Evolutionary conservation across 2,888 invertebrate genomes (phyloP).

Genomic region (Unio delphinus): DNA sequence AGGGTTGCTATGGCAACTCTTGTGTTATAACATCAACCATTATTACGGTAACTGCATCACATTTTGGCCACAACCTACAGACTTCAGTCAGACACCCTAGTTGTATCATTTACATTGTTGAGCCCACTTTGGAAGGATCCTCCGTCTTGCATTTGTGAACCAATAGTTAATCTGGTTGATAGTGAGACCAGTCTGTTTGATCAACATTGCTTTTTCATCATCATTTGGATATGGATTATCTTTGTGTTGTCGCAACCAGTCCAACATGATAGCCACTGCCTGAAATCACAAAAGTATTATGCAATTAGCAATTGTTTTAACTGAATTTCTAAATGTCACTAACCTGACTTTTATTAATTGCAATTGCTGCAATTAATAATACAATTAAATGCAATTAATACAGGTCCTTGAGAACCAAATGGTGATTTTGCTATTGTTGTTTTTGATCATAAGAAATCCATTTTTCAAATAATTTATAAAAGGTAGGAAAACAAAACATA

Average conservation of each 20-base stretch:
- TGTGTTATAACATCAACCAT: too few species aligned
- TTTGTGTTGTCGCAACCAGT: constrained; percentile 70
- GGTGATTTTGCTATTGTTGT: too few species aligned
- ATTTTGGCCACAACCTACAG: too few species aligned
- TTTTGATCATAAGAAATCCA: too few species aligned
- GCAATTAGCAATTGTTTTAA: background rate
- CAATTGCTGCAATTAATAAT: too few species aligned
- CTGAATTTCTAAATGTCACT: background rate
- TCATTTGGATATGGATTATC: constrained; percentile 72
- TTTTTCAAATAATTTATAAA: too few species aligned
- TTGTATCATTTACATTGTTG: constrained; percentile 55
- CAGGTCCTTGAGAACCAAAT: too few species aligned
- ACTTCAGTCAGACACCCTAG: background rate
- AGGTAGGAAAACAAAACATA: too few species aligned
- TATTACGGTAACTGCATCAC: too few species aligned
- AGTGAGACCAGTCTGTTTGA: constrained; percentile 69
- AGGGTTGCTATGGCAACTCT: too few species aligned
- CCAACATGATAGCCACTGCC: constrained; percentile 71
- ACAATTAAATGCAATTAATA: too few species aligned
- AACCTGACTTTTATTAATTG: too few species aligned
- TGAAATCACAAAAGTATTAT: constrained; percentile 30
- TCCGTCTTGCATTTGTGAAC: constrained; percentile 71
- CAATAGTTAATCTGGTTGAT: constrained; percentile 72
- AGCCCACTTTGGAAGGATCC: constrained; percentile 71
- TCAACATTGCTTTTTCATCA: constrained; percentile 70